Base-by-base conservation (phyloP, 2,888 invertebrate genomes). In the Laothoe populi region DNA sequence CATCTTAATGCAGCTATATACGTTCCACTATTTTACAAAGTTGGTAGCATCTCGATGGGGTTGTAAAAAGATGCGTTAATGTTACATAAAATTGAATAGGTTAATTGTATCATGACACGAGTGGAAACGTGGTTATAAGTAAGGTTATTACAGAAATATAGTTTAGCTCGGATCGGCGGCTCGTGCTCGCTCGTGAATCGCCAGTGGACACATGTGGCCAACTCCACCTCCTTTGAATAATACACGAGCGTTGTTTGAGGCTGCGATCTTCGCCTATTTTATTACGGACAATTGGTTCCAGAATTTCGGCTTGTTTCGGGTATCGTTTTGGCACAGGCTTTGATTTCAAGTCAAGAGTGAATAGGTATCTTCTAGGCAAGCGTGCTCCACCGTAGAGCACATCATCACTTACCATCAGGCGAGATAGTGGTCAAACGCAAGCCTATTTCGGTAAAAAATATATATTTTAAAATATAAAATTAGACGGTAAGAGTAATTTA, bases 281-380 rank as follows among this genome's bases (percentile, higher is more conserved):
- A 88, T 85, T 81, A 82, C 79, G 79, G 81, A 71, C 83, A 81
- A 88, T 90, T 88, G 88, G 87, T 86, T 79, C 60, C 75, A 74
- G 75, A 77, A 75, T 74, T 75, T 73, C 69, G 70, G 72, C 66
- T 73, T 70, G 70, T 70, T 71, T 74, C 74, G 73, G 70, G 73
- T 65, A 70, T 65, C 68, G 64, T 35, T 63, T 69, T 72, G 66
- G 71, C 46, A 42, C 64, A 62, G 68, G 66, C 70, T 74, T 73
- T 73, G 73, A 75, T 81, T 77, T 74, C 63, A 76, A 77, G 69
- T 64, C 70, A 72, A 70, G 67, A 74, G 70, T 59, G 59, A 63
- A 71, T 68, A 70, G 63, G 61, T 70, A 61, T n/a, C n/a, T n/a
- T n/a, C n/a, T n/a, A n/a, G n/a, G n/a, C n/a, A n/a, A n/a, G n/a